Evolutionary conservation across 2,888 invertebrate species (phyloP).

Genomic region (Lymantria dispar): DNA sequence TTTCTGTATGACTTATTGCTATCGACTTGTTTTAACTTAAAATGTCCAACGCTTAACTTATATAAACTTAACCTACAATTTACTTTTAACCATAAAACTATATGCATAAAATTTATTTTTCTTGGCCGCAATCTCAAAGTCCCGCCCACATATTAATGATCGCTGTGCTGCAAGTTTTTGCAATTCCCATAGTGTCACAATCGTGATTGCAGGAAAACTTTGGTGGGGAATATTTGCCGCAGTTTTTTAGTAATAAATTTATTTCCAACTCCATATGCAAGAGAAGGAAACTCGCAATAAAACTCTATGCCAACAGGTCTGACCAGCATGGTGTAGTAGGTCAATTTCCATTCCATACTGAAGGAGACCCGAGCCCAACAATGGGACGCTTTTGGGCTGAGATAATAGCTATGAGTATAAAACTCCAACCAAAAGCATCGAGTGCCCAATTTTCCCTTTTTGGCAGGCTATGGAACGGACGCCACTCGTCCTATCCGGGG

Average conservation of each 20-base stretch:
- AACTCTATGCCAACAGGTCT: too few relatives aligned
- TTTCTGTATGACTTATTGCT: neutral
- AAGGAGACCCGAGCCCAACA: too few relatives aligned
- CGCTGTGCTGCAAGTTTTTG: constrained; percentile 8
- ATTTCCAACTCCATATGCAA: neutral
- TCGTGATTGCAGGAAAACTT: neutral
- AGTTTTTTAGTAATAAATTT: neutral
- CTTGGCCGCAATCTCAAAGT: neutral
- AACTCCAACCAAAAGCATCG: too few relatives aligned
- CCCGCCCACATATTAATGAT: constrained; percentile 8
- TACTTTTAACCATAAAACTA: neutral
- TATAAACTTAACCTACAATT: neutral
- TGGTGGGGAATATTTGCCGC: constrained; percentile 1
- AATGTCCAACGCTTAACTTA: neutral
- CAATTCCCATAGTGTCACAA: constrained; percentile 8
- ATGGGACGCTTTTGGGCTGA: too few relatives aligned
- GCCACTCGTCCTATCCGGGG: too few relatives aligned
- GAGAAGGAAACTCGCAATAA: too few relatives aligned
- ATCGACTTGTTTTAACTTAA: neutral
- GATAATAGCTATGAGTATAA: too few relatives aligned
- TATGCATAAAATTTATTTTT: neutral
- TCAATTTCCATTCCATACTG: too few relatives aligned
- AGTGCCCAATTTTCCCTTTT: too few relatives aligned
- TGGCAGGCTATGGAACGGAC: too few relatives aligned
- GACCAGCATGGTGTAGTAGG: too few relatives aligned